phyloP scores from a whole-genome alignment of 2,888 invertebrate genomes.

The Epiblema foenella region DNA sequence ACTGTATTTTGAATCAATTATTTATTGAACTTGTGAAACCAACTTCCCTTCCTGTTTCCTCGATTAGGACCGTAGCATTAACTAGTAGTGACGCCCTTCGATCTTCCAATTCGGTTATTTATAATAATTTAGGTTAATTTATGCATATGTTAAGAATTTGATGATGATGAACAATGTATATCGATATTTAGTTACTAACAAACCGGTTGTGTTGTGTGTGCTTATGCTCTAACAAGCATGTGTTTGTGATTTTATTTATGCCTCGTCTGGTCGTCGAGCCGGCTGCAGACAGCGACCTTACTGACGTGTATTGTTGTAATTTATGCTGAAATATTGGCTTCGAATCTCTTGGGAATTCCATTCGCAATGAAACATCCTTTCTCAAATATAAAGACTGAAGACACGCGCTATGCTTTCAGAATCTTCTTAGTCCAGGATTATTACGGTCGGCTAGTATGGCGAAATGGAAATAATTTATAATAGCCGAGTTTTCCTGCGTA shows the following conservation, averaged over 20 bases:
- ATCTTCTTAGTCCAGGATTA: too few relatives aligned
- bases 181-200: slow-evolving; percentile 80
- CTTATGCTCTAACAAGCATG: slow-evolving; percentile 83
- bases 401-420: slow-evolving; percentile 54
- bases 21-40: slow-evolving; percentile 31
- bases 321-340: slow-evolving; percentile 81
- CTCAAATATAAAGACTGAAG: slow-evolving; percentile 72
- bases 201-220: slow-evolving; percentile 84
- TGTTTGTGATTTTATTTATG: slow-evolving; percentile 76
- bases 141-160: slow-evolving; percentile 71
- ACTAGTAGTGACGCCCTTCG: slow-evolving; percentile 62
- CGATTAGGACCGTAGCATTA: slow-evolving; percentile 48
- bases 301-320: slow-evolving; percentile 73
- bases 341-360: slow-evolving; percentile 64
- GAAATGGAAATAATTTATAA: too few relatives aligned
- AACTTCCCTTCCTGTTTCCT: slow-evolving; percentile 11
- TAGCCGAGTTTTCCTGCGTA: too few relatives aligned
- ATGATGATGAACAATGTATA: slow-evolving; percentile 80
- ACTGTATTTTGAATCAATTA: slow-evolving; percentile 35
- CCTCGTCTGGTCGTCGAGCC: slow-evolving; percentile 51
- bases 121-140: slow-evolving; percentile 75
- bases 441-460: too few relatives aligned
- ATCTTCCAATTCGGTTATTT: slow-evolving; percentile 81
- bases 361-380: slow-evolving; percentile 58
- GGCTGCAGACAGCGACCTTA: slow-evolving; percentile 58